phyloP scores from a whole-genome alignment of 2,113 vertebrate genomes.

The Gadus chalcogrammus region DNA sequence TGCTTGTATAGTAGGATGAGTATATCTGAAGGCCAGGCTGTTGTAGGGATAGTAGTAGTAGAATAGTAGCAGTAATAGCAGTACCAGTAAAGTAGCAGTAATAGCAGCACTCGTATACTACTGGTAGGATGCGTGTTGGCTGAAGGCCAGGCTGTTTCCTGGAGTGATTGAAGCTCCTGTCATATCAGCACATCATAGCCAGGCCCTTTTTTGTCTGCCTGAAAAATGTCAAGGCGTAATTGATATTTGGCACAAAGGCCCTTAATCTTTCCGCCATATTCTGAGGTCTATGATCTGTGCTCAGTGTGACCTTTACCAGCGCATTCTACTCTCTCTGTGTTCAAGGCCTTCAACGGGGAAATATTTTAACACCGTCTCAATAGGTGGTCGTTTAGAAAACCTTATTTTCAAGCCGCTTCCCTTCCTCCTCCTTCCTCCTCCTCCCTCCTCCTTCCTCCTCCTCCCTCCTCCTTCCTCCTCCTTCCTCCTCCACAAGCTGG shows the following conservation, averaged over 20 bases:
- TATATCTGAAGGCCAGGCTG: too few species aligned
- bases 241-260: slow-evolving; percentile 67
- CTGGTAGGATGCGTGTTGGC: too few species aligned
- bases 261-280: slow-evolving; percentile 69
- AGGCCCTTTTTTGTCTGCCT: slow-evolving; percentile 60
- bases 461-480: too few species aligned
- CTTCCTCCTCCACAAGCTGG: too few species aligned
- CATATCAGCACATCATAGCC: slow-evolving; percentile 23
- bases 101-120: too few species aligned
- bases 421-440: too few species aligned
- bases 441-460: too few species aligned
- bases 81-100: too few species aligned
- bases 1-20: too few species aligned
- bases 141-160: too few species aligned
- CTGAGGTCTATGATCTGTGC: slow-evolving; percentile 67
- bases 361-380: slow-evolving; percentile 69
- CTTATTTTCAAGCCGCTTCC: slow-evolving; percentile 36
- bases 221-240: slow-evolving; percentile 75
- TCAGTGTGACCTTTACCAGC: slow-evolving; percentile 68
- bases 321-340: slow-evolving; percentile 47
- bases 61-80: too few species aligned
- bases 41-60: too few species aligned
- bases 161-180: neutral
- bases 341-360: slow-evolving; percentile 51
- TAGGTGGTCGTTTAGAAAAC: slow-evolving; percentile 66